Conservation (phyloP, 1,140 invertebrate genomes). For the Lordiphosa collinella region DNA sequence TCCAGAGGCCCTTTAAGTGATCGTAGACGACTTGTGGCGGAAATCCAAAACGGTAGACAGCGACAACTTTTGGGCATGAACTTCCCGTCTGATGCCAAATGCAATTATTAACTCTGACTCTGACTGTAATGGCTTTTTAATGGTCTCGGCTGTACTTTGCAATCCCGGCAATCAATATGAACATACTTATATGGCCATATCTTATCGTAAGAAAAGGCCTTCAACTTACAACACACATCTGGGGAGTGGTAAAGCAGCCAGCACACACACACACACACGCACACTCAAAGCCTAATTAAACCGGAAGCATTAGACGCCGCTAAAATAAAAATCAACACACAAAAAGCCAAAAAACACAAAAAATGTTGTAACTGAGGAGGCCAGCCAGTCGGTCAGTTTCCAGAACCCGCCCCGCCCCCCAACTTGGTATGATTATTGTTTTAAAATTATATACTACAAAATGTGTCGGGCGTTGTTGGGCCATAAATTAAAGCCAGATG, state of each 20-base stretch:
- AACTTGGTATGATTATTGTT: constrained; percentile 49
- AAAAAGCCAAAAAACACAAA: constrained; percentile 23
- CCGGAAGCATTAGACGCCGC: constrained; percentile 70
- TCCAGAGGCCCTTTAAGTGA: constrained; percentile 58
- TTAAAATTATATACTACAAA: constrained; percentile 44
- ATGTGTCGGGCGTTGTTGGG: constrained; percentile 6
- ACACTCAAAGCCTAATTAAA: constrained; percentile 51
- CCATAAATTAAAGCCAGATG: constrained; percentile 49
- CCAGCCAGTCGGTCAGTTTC: constrained; percentile 40
- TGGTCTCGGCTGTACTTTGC: constrained; percentile 33
- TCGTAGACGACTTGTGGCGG: constrained; percentile 36
- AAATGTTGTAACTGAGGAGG: constrained; percentile 29
- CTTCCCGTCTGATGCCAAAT: neutral
- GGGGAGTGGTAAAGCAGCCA: constrained; percentile 12
- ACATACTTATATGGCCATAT: constrained; percentile 31
- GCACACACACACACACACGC: neutral
- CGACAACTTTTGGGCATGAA: no score
- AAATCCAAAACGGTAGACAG: constrained; percentile 46
- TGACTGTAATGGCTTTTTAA: constrained; percentile 49
- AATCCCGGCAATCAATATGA: constrained; percentile 38
- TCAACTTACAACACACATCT: constrained; percentile 35
- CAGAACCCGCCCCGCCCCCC: constrained; percentile 27
- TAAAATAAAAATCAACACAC: constrained; percentile 15
- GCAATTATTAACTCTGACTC: neutral
- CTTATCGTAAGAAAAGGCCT: constrained; percentile 55